phyloP scores from a whole-genome alignment of 1,140 invertebrate genomes.

The Halyomorpha halys region DNA sequence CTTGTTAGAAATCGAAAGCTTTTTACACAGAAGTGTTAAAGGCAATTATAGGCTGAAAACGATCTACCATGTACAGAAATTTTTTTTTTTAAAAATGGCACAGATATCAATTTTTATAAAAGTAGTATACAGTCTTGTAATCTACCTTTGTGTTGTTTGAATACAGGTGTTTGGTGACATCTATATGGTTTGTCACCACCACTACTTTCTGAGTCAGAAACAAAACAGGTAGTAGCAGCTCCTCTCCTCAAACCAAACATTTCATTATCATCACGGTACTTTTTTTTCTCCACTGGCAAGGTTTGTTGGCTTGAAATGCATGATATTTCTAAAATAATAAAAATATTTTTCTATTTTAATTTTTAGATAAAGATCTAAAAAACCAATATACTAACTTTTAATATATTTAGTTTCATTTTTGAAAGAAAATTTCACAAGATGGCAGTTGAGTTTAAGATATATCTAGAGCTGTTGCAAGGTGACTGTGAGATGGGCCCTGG shows the following conservation, averaged over 20 bases:
- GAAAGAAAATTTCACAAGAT: no score
- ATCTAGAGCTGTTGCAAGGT: no score
- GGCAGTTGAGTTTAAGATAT: no score
- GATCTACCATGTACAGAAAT: no score
- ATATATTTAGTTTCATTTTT: no score
- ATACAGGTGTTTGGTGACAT: conserved; percentile 21
- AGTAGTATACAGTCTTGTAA: not conserved
- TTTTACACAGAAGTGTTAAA: no score
- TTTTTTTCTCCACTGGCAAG: conserved; percentile 32
- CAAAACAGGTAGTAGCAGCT: conserved; percentile 26
- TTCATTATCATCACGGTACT: conserved; percentile 10
- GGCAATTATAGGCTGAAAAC: no score
- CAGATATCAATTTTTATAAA: conserved; percentile 1
- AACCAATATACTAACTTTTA: no score
- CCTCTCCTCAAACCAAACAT: conserved; percentile 13
- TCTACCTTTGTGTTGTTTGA: conserved; percentile 25
- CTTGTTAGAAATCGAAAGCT: no score
- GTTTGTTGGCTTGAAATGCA: conserved; percentile 38
- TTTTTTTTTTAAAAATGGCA: no score
- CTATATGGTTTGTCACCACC: conserved; percentile 27
- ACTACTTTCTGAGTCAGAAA: conserved; percentile 32
- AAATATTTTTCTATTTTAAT: not conserved
- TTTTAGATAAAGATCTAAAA: no score
- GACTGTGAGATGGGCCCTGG: no score
- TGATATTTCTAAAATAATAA: conserved; percentile 34